Evolutionary conservation across 2,797 vertebrate species (phyloP).

Genomic region (Philypnodon macrostomus): DNA sequence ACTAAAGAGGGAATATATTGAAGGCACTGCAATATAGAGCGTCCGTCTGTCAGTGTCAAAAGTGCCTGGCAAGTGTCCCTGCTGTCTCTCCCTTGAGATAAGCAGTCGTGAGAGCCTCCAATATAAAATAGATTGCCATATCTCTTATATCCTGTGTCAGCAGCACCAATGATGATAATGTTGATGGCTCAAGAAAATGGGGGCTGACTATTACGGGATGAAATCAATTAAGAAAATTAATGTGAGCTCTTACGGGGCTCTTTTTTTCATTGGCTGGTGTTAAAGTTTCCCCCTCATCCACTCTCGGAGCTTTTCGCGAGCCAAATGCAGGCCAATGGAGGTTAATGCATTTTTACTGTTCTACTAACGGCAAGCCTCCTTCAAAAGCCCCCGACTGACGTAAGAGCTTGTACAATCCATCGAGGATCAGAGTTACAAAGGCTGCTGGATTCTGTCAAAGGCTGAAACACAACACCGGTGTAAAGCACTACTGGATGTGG

Average conservation of each 20-base stretch:
- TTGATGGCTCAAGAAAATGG: slow-evolving; percentile 59
- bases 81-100: slow-evolving; percentile 41
- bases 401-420: slow-evolving; percentile 60
- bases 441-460: slow-evolving; percentile 32
- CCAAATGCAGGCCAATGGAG: slow-evolving; percentile 79
- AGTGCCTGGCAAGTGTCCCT: slow-evolving; percentile 49
- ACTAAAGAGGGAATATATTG: slow-evolving; percentile 49
- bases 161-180: slow-evolving; percentile 66
- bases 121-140: slow-evolving; percentile 76
- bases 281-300: slow-evolving; percentile 63
- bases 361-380: slow-evolving; percentile 58
- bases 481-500: slow-evolving; percentile 11
- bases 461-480: slow-evolving; percentile 15
- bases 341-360: slow-evolving; percentile 93
- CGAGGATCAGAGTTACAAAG: slow-evolving; percentile 58
- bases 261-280: slow-evolving; percentile 48
- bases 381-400: slow-evolving; percentile 55
- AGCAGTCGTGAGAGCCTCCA: slow-evolving; percentile 39
- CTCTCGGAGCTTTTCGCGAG: slow-evolving; percentile 61
- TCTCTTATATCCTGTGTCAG: slow-evolving; percentile 72
- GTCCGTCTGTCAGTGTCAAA: slow-evolving; percentile 57
- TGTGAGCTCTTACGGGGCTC: slow-evolving; percentile 76
- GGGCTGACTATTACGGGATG: slow-evolving; percentile 71
- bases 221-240: slow-evolving; percentile 90
- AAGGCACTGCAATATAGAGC: slow-evolving; percentile 47